Conservation (phyloP, 53 echinoderm and acorn worm genomes). For the Echinarachnius parma region DNA sequence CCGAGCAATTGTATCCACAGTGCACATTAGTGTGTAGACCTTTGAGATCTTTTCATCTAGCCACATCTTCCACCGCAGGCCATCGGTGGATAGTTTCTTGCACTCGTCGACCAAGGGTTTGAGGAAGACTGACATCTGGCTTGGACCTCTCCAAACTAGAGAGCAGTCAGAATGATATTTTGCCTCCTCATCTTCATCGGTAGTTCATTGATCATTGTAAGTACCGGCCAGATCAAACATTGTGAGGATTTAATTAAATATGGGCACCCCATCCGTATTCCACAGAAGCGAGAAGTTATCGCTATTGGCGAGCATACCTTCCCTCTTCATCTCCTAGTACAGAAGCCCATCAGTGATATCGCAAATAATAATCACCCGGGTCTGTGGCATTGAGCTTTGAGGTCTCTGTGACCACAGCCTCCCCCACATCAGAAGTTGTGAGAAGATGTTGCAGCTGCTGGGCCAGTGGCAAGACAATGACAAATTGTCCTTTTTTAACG, state of each 20-base stretch:
- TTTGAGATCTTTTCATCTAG: not conserved
- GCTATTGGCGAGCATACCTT: not conserved
- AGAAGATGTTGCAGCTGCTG: constrained; percentile 15
- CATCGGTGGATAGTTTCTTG: constrained; percentile 21
- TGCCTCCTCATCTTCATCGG: constrained; percentile 27
- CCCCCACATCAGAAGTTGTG: constrained; percentile 2
- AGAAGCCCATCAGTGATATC: constrained; percentile 37
- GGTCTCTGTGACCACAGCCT: not conserved
- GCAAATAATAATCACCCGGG: not conserved
- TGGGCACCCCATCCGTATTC: constrained; percentile 40
- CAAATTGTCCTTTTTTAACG: constrained; percentile 32
- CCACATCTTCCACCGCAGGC: constrained; percentile 25
- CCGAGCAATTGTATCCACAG: constrained; percentile 51
- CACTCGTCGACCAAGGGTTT: constrained; percentile 46
- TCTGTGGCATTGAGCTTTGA: not conserved
- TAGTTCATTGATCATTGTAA: constrained; percentile 43
- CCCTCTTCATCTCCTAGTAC: constrained; percentile 5
- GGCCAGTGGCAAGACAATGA: constrained; percentile 9
- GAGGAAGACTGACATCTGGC: constrained; percentile 41
- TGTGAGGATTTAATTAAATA: constrained; percentile 33
- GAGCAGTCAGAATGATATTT: constrained; percentile 36
- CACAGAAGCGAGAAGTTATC: constrained; percentile 11
- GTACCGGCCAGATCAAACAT: constrained; percentile 41
- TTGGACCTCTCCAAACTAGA: constrained; percentile 47
- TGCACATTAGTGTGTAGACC: constrained; percentile 35